phyloP scores from a whole-genome alignment of 2,888 invertebrate genomes.

The Drosophila antonietae region DNA sequence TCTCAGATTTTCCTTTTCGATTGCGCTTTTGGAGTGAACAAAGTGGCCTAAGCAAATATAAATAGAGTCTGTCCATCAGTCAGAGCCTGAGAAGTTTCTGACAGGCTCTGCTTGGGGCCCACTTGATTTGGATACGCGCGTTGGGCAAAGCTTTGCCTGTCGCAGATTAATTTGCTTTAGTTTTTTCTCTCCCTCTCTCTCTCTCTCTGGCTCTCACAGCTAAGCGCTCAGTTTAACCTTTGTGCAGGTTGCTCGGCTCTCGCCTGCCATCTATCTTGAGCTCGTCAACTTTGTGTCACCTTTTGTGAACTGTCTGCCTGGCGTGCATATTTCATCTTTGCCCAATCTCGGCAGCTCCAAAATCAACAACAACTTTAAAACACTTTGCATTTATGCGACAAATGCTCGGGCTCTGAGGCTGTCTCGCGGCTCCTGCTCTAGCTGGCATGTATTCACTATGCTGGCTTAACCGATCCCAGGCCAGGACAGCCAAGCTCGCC shows the following conservation, averaged over 20 bases:
- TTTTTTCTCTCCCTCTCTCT: slow-evolving; percentile 1
- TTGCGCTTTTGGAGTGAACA: background rate
- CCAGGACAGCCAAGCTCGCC: slow-evolving; percentile 43
- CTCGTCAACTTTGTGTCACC: slow-evolving; percentile 56
- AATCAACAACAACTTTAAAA: slow-evolving; percentile 66
- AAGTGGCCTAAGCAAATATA: slow-evolving; percentile 10
- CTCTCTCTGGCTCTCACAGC: no score
- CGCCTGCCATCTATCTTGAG: slow-evolving; percentile 51
- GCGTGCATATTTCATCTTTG: slow-evolving; percentile 46
- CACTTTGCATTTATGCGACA: slow-evolving; percentile 69
- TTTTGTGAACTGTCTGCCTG: slow-evolving; percentile 31
- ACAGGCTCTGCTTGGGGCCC: background rate
- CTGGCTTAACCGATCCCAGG: slow-evolving; percentile 14
- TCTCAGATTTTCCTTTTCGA: background rate
- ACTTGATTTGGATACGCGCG: slow-evolving; percentile 4
- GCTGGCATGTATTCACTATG: no score
- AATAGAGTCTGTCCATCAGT: slow-evolving; percentile 4
- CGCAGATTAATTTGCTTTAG: slow-evolving; percentile 19
- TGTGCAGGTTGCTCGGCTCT: slow-evolving; percentile 21
- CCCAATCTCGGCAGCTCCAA: slow-evolving; percentile 50
- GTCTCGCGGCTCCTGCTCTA: background rate
- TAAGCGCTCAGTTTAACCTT: slow-evolving; percentile 36
- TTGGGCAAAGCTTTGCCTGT: background rate
- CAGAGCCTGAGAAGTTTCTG: background rate
- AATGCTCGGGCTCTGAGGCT: slow-evolving; percentile 33